A percentile compares a stretch with the other conserved stretches of the same genome.
Conservation (phyloP, 2,113 vertebrate genomes). For the Anhinga anhinga region DNA sequence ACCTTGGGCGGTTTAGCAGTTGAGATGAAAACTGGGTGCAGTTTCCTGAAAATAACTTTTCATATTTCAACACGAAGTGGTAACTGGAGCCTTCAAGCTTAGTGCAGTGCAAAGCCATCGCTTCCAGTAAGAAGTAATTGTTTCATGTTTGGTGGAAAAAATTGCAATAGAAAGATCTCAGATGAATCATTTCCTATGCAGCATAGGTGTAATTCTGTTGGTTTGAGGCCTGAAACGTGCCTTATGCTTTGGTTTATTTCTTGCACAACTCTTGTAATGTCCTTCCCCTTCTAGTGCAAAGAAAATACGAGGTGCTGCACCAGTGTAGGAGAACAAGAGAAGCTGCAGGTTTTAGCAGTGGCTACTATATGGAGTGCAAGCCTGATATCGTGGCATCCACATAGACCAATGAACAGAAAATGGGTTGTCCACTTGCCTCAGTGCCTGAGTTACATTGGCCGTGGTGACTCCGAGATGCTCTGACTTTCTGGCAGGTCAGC, state of each 20-base stretch:
- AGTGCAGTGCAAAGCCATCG: background rate
- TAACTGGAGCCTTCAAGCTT: background rate
- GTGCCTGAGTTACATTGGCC: rapidly evolving
- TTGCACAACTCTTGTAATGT: slow-evolving; percentile 15
- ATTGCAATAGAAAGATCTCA: slow-evolving; percentile 17
- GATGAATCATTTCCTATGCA: slow-evolving; percentile 59
- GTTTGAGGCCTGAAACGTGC: background rate
- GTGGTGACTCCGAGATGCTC: background rate
- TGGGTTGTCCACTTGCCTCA: background rate
- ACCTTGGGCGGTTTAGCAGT: background rate
- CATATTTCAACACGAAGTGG: background rate
- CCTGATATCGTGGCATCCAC: background rate
- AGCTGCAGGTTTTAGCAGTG: background rate
- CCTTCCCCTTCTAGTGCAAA: slow-evolving; percentile 6
- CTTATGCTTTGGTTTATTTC: slow-evolving; percentile 29
- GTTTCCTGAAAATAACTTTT: slow-evolving; percentile 42
- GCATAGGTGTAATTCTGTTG: slow-evolving; percentile 52
- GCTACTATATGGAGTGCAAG: rapidly evolving
- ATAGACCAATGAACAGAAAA: background rate
- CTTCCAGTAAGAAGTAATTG: slow-evolving; percentile 39
- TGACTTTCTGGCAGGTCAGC: background rate
- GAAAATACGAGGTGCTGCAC: background rate
- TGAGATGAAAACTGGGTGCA: slow-evolving; percentile 41
- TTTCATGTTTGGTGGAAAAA: background rate
- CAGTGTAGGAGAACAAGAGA: background rate